Evolutionary conservation across 1,140 invertebrate genomes (phyloP).

Genomic region (Atopsyche davidsoni): DNA sequence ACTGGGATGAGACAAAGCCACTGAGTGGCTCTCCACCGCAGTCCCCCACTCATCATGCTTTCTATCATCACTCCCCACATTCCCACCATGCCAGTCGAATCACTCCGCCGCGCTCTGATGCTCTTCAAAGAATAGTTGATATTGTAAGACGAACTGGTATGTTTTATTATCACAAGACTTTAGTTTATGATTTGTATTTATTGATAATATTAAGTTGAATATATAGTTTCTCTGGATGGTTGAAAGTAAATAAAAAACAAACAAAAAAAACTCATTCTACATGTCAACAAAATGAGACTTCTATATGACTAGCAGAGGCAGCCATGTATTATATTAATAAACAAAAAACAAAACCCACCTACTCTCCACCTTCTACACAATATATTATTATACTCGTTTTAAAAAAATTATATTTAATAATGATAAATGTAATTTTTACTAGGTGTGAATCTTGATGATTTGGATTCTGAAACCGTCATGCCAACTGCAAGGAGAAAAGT

Average conservation of each 20-base stretch:
- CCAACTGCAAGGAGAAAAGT: slow-evolving; percentile 47
- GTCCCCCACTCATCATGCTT: slow-evolving; percentile 36
- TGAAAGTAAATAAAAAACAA: too few species aligned
- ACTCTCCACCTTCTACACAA: too few species aligned
- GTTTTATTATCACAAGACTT: background rate
- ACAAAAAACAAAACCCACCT: too few species aligned
- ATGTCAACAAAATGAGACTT: too few species aligned
- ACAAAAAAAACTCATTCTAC: too few species aligned
- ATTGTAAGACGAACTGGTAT: slow-evolving; percentile 69
- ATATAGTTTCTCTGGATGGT: slow-evolving; percentile 12
- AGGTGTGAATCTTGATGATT: slow-evolving; percentile 56
- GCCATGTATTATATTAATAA: too few species aligned
- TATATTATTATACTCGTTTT: background rate
- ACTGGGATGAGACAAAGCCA: slow-evolving; percentile 59
- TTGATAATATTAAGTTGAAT: slow-evolving; percentile 23
- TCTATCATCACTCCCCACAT: slow-evolving; percentile 37
- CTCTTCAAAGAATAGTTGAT: slow-evolving; percentile 70
- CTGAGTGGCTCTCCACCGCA: slow-evolving; percentile 49
- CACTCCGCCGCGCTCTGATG: slow-evolving; percentile 52
- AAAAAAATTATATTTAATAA: too few species aligned
- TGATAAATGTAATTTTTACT: slow-evolving; percentile 29
- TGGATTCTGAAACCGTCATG: slow-evolving; percentile 52
- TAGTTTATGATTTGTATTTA: background rate
- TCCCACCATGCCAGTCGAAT: slow-evolving; percentile 19
- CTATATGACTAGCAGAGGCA: too few species aligned